A percentile compares a stretch with the other conserved stretches of the same genome.
Evolutionary conservation across 2,888 invertebrate genomes (phyloP).

Genomic region (Listrodromus nycthemerus): DNA sequence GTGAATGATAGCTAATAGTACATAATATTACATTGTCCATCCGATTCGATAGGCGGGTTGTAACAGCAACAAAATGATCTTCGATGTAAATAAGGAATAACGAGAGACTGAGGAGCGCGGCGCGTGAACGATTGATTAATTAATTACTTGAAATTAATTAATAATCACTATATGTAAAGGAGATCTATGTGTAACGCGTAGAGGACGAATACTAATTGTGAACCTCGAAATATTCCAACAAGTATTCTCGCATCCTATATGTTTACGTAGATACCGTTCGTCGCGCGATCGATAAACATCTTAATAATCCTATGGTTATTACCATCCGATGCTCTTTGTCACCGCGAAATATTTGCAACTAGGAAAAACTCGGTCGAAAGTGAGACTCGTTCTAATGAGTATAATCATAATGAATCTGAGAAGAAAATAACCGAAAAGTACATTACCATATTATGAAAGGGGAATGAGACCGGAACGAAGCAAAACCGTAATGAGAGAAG

Average conservation of each 20-base stretch:
- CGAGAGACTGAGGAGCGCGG: constrained; percentile 41
- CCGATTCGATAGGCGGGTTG: not conserved
- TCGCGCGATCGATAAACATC: constrained; percentile 31
- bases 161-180: constrained; percentile 22
- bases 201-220: constrained; percentile 24
- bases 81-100: constrained; percentile 55
- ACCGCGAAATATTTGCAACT: constrained; percentile 8
- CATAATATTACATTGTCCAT: not conserved
- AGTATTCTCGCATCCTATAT: constrained; percentile 49
- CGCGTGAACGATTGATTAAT: constrained; percentile 28
- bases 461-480: constrained; percentile 25
- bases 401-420: constrained; percentile 25
- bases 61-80: constrained; percentile 17
- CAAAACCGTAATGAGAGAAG: not conserved
- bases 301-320: constrained; percentile 25
- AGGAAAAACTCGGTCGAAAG: not conserved
- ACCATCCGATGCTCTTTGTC: not conserved
- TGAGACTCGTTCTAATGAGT: not conserved
- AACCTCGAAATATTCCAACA: constrained; percentile 45
- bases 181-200: constrained; percentile 22
- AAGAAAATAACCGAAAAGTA: not conserved
- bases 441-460: constrained; percentile 34
- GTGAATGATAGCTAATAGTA: not conserved
- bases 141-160: constrained; percentile 7
- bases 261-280: constrained; percentile 58